These are phyloP conservation scores for Brenthis ino DNA, from an alignment of 2,888 invertebrate species.

Conservation along the genomic window DNA sequence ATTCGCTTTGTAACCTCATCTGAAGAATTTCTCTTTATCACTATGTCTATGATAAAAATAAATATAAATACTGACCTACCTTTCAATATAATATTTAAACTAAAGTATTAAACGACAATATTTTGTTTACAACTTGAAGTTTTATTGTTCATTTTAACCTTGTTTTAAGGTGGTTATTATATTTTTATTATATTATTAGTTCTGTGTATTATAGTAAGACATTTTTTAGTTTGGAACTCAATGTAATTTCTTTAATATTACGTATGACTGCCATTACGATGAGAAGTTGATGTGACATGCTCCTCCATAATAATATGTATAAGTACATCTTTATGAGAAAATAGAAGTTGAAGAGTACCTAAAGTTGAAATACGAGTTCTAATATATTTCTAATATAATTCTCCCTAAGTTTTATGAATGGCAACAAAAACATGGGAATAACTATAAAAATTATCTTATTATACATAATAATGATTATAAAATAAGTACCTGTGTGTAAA, in stretches of 20 bases:
- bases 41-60: too few species aligned
- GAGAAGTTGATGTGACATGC: conserved; percentile 4
- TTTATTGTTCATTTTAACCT: neutral
- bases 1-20: too few species aligned
- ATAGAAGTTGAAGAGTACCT: neutral
- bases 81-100: too few species aligned
- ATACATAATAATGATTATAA: too few species aligned
- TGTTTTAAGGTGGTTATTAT: neutral
- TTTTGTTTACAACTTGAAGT: conserved; percentile 4
- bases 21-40: too few species aligned
- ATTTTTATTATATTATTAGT: neutral
- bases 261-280: neutral
- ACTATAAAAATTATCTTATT: too few species aligned
- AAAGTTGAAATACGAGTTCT: conserved; percentile 10
- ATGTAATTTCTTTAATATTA: neutral
- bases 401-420: too few species aligned
- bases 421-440: too few species aligned
- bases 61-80: too few species aligned
- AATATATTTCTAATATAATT: conserved; percentile 1
- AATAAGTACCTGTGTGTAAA: too few species aligned
- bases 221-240: neutral
- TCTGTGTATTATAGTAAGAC: neutral
- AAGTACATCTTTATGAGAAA: neutral
- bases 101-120: neutral
- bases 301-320: neutral